These are phyloP conservation scores for Acromyrmex echinatior DNA, from an alignment of 1,140 invertebrate genomes.

Conservation along the genomic window DNA sequence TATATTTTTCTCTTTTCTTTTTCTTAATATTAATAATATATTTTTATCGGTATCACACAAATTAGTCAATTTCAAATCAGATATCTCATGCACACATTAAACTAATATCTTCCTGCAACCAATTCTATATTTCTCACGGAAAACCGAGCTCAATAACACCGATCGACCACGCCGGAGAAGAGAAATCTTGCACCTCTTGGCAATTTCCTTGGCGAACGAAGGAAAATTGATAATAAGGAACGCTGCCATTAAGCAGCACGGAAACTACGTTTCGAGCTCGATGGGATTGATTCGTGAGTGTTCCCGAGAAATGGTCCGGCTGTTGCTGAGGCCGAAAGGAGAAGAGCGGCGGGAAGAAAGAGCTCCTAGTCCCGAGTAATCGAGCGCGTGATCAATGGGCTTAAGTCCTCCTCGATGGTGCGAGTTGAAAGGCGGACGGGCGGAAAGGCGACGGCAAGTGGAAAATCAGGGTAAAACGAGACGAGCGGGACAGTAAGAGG, in stretches of 20 bases:
- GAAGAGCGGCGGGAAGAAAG: no score
- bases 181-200: conserved; percentile 40
- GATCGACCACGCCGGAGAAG: conserved; percentile 8
- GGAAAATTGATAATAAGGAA: conserved; percentile 56
- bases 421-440: conserved; percentile 33
- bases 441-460: conserved; percentile 13
- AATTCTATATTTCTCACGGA: conserved; percentile 33
- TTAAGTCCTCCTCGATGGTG: conserved; percentile 56
- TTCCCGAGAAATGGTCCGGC: conserved; percentile 37
- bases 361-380: conserved; percentile 67
- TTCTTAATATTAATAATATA: background rate
- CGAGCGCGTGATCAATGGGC: conserved; percentile 74
- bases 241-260: conserved; percentile 34
- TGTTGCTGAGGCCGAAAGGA: conserved; percentile 15
- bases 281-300: conserved; percentile 52
- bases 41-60: background rate
- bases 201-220: conserved; percentile 28
- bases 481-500: background rate
- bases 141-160: conserved; percentile 28
- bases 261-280: conserved; percentile 43
- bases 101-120: conserved; percentile 31
- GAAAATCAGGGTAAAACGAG: conserved; percentile 53
- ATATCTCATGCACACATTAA: background rate
- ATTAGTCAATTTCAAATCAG: conserved; percentile 1
- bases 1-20: background rate